Percentiles rank a stretch among this genome's conserved stretches.
Conservation (phyloP, 2,888 invertebrate species). For the Calameuta pallipes region DNA sequence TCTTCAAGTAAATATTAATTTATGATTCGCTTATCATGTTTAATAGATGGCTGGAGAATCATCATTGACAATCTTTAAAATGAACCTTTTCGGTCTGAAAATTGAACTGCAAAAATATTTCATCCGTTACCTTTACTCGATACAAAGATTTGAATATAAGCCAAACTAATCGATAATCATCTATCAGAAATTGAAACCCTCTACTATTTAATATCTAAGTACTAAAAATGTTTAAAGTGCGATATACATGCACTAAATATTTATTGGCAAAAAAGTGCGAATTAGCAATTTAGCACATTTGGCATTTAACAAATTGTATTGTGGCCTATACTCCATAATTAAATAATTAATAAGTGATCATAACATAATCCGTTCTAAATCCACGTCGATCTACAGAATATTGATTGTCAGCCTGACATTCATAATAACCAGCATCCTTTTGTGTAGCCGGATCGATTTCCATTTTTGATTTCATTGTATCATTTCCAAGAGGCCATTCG, state of each 20-base stretch:
- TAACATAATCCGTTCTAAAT: constrained; percentile 75
- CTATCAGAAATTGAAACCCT: background rate
- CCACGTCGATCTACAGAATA: constrained; percentile 76
- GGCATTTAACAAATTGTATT: constrained; percentile 8
- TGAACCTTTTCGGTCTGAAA: constrained; percentile 1
- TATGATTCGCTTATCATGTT: background rate
- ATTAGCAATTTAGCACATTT: constrained; percentile 6
- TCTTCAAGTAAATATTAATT: background rate
- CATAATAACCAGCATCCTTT: constrained; percentile 78
- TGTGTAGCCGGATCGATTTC: constrained; percentile 81
- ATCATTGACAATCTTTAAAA: constrained; percentile 1
- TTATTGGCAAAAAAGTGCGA: background rate
- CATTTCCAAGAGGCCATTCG: constrained; percentile 75
- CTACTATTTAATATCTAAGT: background rate
- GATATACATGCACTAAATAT: constrained; percentile 1
- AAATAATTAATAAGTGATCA: constrained; percentile 66
- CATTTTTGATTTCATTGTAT: constrained; percentile 78
- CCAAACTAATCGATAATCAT: background rate
- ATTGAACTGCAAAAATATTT: constrained; percentile 18
- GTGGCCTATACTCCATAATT: constrained; percentile 15
- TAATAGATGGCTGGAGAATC: background rate
- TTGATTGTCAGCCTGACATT: constrained; percentile 79
- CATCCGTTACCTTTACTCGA: constrained; percentile 4
- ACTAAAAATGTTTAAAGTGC: constrained; percentile 5
- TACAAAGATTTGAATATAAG: constrained; percentile 12